phyloP scores from a whole-genome alignment of 1,140 invertebrate species.

The Periplaneta americana region DNA sequence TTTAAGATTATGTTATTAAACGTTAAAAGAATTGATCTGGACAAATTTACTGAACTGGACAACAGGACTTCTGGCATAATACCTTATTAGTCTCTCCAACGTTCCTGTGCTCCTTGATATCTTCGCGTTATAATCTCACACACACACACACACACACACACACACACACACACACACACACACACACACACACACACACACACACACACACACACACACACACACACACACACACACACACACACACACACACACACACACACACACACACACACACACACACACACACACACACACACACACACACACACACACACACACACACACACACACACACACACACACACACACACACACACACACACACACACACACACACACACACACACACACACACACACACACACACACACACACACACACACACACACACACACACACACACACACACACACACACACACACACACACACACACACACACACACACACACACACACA shows the following conservation, averaged over 20 bases:
- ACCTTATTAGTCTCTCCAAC: no score
- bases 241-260: constrained; percentile 26
- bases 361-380: constrained; percentile 28
- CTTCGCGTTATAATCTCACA: constrained; percentile 28
- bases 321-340: constrained; percentile 27
- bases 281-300: constrained; percentile 29
- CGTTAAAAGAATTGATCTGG: no score
- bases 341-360: constrained; percentile 26
- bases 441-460: constrained; percentile 25
- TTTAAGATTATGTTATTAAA: no score
- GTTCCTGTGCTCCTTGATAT: neutral
- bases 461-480: constrained; percentile 26
- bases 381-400: constrained; percentile 29
- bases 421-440: constrained; percentile 26
- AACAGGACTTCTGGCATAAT: no score
- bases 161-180: constrained; percentile 30
- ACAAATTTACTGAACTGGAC: no score
- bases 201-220: constrained; percentile 27
- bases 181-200: constrained; percentile 30
- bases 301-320: constrained; percentile 31
- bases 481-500: constrained; percentile 26
- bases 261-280: constrained; percentile 26
- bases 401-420: constrained; percentile 26
- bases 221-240: constrained; percentile 26
- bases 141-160: constrained; percentile 30